These are phyloP conservation scores for Aleiodes sp. DNA, from an alignment of 1,140 invertebrate genomes.

Conservation along the genomic window DNA sequence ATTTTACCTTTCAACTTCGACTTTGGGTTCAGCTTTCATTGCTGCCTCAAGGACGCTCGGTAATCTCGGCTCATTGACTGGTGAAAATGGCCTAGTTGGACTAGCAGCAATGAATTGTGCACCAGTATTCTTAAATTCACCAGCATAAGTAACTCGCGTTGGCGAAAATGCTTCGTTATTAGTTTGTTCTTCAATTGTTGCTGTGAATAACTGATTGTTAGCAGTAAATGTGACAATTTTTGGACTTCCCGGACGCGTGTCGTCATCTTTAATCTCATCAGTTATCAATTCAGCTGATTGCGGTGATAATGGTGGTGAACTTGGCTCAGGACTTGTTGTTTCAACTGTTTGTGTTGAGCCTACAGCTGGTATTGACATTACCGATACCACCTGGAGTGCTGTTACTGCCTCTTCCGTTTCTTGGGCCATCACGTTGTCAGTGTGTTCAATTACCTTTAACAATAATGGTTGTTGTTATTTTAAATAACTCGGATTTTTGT, in stretches of 20 bases:
- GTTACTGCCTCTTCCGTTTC: constrained; percentile 68
- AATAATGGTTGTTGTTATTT: constrained; percentile 21
- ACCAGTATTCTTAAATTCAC: constrained; percentile 29
- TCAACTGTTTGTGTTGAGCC: constrained; percentile 70
- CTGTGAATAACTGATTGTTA: constrained; percentile 46
- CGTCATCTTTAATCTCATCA: constrained; percentile 55
- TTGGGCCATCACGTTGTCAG: constrained; percentile 66
- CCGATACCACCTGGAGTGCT: constrained; percentile 67
- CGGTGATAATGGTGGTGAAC: constrained; percentile 65
- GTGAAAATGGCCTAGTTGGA: constrained; percentile 57
- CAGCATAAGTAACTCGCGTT: constrained; percentile 41
- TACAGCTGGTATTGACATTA: constrained; percentile 67
- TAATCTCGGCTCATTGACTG: constrained; percentile 59
- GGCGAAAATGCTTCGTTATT: constrained; percentile 32
- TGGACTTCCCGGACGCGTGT: constrained; percentile 50
- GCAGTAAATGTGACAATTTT: constrained; percentile 53
- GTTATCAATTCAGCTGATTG: constrained; percentile 50
- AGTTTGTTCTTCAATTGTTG: constrained; percentile 47
- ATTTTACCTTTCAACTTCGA: constrained; percentile 79
- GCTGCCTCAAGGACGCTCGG: constrained; percentile 82
- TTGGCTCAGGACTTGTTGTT: constrained; percentile 67
- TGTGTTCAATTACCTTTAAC: constrained; percentile 68
- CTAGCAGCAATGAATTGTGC: constrained; percentile 53
- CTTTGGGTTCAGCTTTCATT: constrained; percentile 86
- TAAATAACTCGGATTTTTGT: background rate